Evolutionary conservation across 1,140 invertebrate species (phyloP).

Genomic region (Drosophila parabipectinata): DNA sequence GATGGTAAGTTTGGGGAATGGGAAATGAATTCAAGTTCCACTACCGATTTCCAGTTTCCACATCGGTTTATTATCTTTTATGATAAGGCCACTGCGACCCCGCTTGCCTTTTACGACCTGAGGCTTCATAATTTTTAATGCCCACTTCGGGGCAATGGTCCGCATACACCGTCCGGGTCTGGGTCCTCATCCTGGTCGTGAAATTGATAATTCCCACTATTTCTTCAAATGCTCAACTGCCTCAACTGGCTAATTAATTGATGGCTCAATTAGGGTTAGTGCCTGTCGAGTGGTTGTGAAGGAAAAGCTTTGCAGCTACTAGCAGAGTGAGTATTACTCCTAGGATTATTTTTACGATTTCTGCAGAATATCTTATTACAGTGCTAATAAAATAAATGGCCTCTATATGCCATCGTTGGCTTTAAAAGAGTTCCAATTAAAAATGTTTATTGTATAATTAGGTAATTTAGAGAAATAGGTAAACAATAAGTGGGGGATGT

Average conservation of each 20-base stretch:
- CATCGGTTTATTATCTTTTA: conserved; percentile 53
- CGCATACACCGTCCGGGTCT: not conserved
- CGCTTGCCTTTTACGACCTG: conserved; percentile 22
- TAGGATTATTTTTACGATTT: conserved; percentile 18
- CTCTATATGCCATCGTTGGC: not conserved
- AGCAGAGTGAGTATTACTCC: not conserved
- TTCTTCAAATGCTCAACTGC: conserved; percentile 31
- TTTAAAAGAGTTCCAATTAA: not conserved
- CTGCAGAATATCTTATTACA: conserved; percentile 10
- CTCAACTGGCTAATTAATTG: conserved; percentile 60
- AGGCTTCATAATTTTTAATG: conserved; percentile 67
- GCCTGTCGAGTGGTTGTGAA: conserved; percentile 4
- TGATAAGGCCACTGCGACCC: conserved; percentile 30
- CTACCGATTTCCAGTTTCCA: conserved; percentile 48
- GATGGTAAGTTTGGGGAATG: conserved; percentile 53
- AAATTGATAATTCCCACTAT: conserved; percentile 66
- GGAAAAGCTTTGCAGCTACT: not conserved
- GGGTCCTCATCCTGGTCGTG: not conserved
- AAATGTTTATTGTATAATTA: not conserved
- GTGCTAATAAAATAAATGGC: not conserved
- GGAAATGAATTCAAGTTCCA: conserved; percentile 1
- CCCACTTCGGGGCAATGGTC: conserved; percentile 38
- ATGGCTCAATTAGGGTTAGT: conserved; percentile 45
- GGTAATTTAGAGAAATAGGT: not conserved
- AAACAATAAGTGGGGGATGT: not conserved